Percentiles rank a stretch among this genome's conserved stretches.
Evolutionary conservation across 2,113 vertebrate species (phyloP).

Genomic region (Phrynocephalus versicolor): DNA sequence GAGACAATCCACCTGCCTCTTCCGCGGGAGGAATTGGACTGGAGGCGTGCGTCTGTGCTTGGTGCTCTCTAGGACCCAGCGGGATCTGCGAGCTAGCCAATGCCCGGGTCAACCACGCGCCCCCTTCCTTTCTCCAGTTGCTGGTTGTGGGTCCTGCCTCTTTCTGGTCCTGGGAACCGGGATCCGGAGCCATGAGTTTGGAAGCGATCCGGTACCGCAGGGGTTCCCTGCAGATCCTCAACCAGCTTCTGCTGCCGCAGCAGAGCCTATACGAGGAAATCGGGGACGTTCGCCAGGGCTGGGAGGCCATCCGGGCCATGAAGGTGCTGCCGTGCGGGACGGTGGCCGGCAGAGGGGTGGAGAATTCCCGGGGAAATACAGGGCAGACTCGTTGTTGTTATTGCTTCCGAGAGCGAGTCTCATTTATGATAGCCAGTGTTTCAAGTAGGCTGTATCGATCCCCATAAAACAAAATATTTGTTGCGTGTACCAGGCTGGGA

Average conservation of each 20-base stretch:
- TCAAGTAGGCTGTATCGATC: too few relatives aligned
- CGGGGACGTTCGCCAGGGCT: slow-evolving; percentile 78
- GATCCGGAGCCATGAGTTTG: slow-evolving; percentile 72
- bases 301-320: slow-evolving; percentile 84
- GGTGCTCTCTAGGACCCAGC: background rate
- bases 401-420: too few relatives aligned
- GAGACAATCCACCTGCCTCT: too few relatives aligned
- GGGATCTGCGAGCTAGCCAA: background rate
- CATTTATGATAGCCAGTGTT: too few relatives aligned
- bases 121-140: background rate
- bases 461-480: too few relatives aligned
- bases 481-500: too few relatives aligned
- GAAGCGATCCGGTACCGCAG: slow-evolving; percentile 78
- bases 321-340: slow-evolving; percentile 71
- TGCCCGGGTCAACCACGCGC: background rate
- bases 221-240: slow-evolving; percentile 83
- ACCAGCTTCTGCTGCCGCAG: slow-evolving; percentile 86
- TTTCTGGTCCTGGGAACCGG: too few relatives aligned
- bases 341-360: background rate
- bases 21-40: too few relatives aligned
- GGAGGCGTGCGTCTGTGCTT: too few relatives aligned
- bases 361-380: too few relatives aligned
- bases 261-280: slow-evolving; percentile 79
- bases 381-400: too few relatives aligned
- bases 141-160: too few relatives aligned